A percentile compares a stretch with the other conserved stretches of the same genome.
These are phyloP conservation scores for Lypha dubia DNA, from an alignment of 2,888 invertebrate genomes.

Conservation along the genomic window DNA sequence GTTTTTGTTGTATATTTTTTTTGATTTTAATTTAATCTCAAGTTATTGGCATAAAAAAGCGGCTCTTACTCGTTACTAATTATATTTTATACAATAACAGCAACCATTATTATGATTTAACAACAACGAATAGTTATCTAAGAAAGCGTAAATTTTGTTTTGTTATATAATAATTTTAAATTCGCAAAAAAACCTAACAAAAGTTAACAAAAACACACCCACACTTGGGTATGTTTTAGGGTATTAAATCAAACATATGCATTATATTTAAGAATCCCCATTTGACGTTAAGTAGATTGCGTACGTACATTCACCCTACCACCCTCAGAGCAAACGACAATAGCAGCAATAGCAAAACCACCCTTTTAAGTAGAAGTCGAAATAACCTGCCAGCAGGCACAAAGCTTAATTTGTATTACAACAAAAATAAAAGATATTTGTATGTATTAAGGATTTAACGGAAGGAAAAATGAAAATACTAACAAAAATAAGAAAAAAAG, in stretches of 20 bases:
- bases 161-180: slow-evolving; percentile 26
- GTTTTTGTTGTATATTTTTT: not conserved
- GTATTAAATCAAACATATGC: slow-evolving; percentile 31
- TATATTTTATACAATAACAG: not conserved
- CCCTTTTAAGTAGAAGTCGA: slow-evolving; percentile 1
- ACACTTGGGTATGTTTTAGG: not conserved
- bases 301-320: no score
- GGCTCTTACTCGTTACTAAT: not conserved
- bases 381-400: slow-evolving; percentile 20
- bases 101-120: not conserved
- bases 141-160: slow-evolving; percentile 31
- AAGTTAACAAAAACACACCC: slow-evolving; percentile 3
- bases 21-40: not conserved
- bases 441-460: slow-evolving; percentile 4
- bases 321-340: slow-evolving; percentile 44
- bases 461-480: slow-evolving; percentile 25
- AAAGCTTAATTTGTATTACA: slow-evolving; percentile 27
- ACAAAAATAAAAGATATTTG: not conserved
- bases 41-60: not conserved
- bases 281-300: slow-evolving; percentile 63
- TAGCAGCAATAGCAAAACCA: not conserved
- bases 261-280: slow-evolving; percentile 53
- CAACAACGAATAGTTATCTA: slow-evolving; percentile 24
- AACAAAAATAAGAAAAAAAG: no score
- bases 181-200: slow-evolving; percentile 1